Evolutionary conservation across 2,113 vertebrate genomes (phyloP).

Genomic region (Melanerpes aurifrons): DNA sequence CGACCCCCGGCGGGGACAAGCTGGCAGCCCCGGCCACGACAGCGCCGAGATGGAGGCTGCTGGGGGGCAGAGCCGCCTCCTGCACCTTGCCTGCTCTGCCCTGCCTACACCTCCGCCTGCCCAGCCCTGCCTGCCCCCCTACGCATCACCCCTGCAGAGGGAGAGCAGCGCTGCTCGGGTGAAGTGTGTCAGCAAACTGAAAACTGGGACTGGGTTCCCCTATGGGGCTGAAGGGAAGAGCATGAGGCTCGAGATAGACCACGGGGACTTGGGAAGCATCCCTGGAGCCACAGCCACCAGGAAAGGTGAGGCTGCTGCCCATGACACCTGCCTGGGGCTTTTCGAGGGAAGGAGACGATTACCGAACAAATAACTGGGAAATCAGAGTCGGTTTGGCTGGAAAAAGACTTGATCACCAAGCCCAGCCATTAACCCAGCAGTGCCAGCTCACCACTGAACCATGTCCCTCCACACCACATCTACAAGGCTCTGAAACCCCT

Average conservation of each 20-base stretch:
- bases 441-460: neutral
- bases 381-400: neutral
- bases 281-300: accelerated
- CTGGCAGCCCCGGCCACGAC: neutral
- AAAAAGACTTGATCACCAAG: neutral
- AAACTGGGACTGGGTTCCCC: neutral
- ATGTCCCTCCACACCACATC: neutral
- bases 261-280: accelerated
- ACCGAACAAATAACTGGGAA: neutral
- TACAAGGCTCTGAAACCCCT: neutral
- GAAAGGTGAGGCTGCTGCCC: neutral
- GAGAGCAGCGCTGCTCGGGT: neutral
- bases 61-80: neutral
- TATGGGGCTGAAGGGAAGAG: no score
- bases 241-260: accelerated
- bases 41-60: neutral
- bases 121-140: no score
- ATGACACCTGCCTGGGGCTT: neutral
- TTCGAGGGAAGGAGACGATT: neutral
- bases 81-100: neutral
- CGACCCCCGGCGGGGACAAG: neutral
- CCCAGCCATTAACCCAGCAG: neutral
- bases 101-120: neutral
- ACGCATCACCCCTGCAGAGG: neutral
- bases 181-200: neutral